Evolutionary conservation across 2,797 vertebrate genomes (phyloP).

Genomic region (Carduelis carduelis): DNA sequence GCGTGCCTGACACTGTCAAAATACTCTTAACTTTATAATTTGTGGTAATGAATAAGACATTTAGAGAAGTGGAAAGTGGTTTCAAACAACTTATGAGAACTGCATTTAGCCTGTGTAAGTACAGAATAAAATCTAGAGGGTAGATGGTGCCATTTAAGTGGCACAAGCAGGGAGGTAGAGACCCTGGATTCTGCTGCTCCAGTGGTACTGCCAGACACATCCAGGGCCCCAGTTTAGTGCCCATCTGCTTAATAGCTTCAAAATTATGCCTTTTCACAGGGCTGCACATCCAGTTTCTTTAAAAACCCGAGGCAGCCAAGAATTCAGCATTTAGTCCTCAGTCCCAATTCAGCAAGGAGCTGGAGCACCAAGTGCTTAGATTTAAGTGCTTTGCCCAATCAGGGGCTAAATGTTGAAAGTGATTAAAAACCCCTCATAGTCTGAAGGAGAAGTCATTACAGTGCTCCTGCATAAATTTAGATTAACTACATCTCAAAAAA

Average conservation of each 20-base stretch:
- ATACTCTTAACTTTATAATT: background rate
- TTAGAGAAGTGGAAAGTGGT: background rate
- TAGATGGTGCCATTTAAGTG: background rate
- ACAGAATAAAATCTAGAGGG: background rate
- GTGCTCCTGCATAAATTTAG: constrained; percentile 38
- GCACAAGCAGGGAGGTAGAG: background rate
- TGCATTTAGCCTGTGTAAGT: background rate
- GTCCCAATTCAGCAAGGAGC: background rate
- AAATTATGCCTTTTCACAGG: background rate
- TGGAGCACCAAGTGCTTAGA: background rate
- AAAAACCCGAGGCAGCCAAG: background rate
- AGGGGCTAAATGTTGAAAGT: constrained; percentile 15
- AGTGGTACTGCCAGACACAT: fast-evolving
- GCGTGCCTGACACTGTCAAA: background rate
- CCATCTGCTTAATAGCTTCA: background rate
- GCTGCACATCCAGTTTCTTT: background rate
- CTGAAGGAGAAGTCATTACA: constrained; percentile 45
- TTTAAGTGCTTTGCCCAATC: constrained; percentile 33
- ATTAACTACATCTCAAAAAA: constrained; percentile 21
- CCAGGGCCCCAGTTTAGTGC: background rate
- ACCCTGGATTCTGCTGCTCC: background rate
- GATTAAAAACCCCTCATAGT: constrained; percentile 40
- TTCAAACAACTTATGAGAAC: background rate
- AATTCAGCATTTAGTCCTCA: background rate
- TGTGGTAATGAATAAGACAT: background rate